These are phyloP conservation scores for Amiota mariae DNA, from an alignment of 2,888 invertebrate genomes.

Conservation along the genomic window DNA sequence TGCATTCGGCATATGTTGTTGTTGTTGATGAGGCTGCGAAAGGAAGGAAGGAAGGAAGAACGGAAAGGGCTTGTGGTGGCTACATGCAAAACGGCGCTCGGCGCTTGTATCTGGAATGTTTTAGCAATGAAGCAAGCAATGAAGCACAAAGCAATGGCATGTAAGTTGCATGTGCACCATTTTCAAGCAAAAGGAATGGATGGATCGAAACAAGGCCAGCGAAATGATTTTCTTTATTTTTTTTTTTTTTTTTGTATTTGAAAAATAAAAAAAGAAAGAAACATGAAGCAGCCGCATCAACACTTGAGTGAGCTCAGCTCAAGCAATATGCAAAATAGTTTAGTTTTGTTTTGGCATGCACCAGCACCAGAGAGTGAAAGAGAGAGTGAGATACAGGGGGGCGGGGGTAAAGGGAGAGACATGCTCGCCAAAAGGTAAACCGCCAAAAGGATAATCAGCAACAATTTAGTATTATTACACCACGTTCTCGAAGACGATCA, in stretches of 20 bases:
- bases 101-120: slow-evolving; percentile 17
- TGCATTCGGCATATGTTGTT: background rate
- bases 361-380: slow-evolving; percentile 26
- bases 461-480: slow-evolving; percentile 74
- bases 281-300: background rate
- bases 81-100: slow-evolving; percentile 21
- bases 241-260: too few relatives aligned
- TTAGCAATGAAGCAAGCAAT: slow-evolving; percentile 44
- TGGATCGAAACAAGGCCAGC: too few relatives aligned
- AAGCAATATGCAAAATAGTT: slow-evolving; percentile 56
- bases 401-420: background rate
- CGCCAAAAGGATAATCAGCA: slow-evolving; percentile 73
- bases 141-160: slow-evolving; percentile 37
- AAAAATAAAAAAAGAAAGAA: background rate
- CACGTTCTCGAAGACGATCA: slow-evolving; percentile 64
- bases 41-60: slow-evolving; percentile 16
- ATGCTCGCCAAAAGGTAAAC: slow-evolving; percentile 63
- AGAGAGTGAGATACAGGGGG: too few relatives aligned
- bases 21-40: background rate
- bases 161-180: slow-evolving; percentile 63
- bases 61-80: background rate
- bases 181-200: slow-evolving; percentile 47
- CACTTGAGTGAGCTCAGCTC: background rate
- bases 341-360: too few relatives aligned
- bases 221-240: too few relatives aligned